Percentiles rank a stretch among this genome's conserved stretches.
phyloP scores from a whole-genome alignment of 2,888 invertebrate species.

The Sphaerophoria taeniata region DNA sequence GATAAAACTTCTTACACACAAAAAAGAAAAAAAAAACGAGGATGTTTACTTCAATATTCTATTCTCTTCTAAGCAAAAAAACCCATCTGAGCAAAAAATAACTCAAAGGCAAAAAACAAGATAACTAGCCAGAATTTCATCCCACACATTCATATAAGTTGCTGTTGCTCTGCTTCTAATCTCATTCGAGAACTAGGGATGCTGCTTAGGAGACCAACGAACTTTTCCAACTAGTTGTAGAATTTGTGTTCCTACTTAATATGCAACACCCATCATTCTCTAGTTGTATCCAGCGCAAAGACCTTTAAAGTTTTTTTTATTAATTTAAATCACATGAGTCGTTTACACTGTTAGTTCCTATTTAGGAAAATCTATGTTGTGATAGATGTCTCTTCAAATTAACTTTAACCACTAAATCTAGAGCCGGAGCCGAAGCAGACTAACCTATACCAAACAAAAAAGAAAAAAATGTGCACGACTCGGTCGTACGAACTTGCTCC shows the following conservation, averaged over 20 bases:
- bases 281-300: conserved; percentile 44
- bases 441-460: not conserved
- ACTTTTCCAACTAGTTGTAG: conserved; percentile 25
- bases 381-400: conserved; percentile 46
- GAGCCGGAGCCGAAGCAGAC: not conserved
- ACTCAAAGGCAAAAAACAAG: conserved; percentile 35
- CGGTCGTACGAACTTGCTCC: no score
- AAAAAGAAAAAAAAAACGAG: not conserved
- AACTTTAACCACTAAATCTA: conserved; percentile 30
- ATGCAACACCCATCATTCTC: conserved; percentile 45
- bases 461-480: conserved; percentile 1
- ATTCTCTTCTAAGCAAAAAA: conserved; percentile 14
- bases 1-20: conserved; percentile 19
- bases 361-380: conserved; percentile 46
- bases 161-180: no score
- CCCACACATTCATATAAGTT: conserved; percentile 1
- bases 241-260: conserved; percentile 44
- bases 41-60: conserved; percentile 47
- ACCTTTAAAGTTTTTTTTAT: conserved; percentile 64
- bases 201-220: conserved; percentile 28
- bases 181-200: conserved; percentile 5
- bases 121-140: conserved; percentile 9
- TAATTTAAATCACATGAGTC: conserved; percentile 67
- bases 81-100: conserved; percentile 47
- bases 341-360: conserved; percentile 43